phyloP scores from a whole-genome alignment of 2,113 vertebrate species.

The Zootoca vivipara region DNA sequence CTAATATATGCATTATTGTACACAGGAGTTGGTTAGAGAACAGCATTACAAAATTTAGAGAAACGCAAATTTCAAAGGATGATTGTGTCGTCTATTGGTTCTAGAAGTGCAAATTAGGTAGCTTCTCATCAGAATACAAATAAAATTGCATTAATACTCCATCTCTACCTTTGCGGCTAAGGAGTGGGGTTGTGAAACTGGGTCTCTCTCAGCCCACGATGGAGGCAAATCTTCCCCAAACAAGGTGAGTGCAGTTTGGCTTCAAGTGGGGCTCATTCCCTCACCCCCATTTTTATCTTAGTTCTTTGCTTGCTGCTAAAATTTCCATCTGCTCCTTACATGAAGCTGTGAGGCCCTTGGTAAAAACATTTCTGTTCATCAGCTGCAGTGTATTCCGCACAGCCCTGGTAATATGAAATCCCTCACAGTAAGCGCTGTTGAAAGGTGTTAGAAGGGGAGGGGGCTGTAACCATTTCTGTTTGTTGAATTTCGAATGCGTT shows the following conservation, averaged over 20 bases:
- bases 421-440: conserved; percentile 14
- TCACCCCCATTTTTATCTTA: not conserved
- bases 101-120: no score
- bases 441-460: not conserved
- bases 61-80: no score
- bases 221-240: not conserved
- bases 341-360: not conserved
- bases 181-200: not conserved
- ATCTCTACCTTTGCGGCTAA: no score
- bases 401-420: not conserved
- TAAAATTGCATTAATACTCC: no score
- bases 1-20: no score
- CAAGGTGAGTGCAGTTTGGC: not conserved
- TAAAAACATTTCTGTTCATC: conserved; percentile 1
- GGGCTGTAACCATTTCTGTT: conserved; percentile 30
- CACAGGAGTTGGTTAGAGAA: no score
- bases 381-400: not conserved
- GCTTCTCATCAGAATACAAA: no score
- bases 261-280: not conserved
- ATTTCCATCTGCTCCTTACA: not conserved
- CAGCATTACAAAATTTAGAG: no score
- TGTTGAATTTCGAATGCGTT: conserved; percentile 17
- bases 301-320: not conserved
- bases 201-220: not conserved
- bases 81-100: no score